Evolutionary conservation across 2,113 vertebrate genomes (phyloP).

Genomic region (Gymnobelideus leadbeateri): DNA sequence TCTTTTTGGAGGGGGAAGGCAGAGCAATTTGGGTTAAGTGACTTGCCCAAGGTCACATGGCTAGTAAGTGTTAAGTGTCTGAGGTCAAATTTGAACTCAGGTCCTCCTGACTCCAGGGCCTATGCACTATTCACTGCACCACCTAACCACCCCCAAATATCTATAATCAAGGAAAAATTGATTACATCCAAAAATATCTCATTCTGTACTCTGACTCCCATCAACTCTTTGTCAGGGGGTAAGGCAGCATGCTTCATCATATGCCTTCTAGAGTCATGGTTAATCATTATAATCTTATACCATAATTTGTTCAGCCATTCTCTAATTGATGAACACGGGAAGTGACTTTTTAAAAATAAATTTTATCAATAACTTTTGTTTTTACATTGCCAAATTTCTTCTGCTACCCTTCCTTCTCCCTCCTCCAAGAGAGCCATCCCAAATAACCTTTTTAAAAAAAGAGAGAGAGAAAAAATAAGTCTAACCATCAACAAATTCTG

Average conservation of each 20-base stretch:
- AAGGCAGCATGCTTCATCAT: not conserved
- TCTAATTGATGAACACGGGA: not conserved
- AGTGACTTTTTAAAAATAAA: not conserved
- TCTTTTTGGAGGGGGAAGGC: too few relatives aligned
- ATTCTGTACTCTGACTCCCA: not conserved
- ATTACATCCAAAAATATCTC: not conserved
- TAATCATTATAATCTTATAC: not conserved
- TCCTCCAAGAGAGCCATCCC: not conserved
- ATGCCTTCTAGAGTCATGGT: not conserved
- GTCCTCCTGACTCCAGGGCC: too few relatives aligned
- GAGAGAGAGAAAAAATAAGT: not conserved
- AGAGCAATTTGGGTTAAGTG: too few relatives aligned
- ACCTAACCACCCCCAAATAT: not conserved
- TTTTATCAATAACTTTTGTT: not conserved
- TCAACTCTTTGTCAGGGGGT: not conserved
- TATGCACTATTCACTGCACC: too few relatives aligned
- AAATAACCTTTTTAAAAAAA: not conserved
- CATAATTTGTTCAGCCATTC: not conserved
- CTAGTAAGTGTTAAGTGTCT: too few relatives aligned
- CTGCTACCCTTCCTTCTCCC: not conserved
- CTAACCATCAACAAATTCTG: not conserved
- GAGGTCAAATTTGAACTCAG: too few relatives aligned
- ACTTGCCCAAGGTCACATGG: too few relatives aligned
- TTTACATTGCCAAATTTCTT: not conserved
- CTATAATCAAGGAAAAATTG: not conserved